phyloP scores from a whole-genome alignment of 2,888 invertebrate genomes.

The Daptonema setosum region DNA sequence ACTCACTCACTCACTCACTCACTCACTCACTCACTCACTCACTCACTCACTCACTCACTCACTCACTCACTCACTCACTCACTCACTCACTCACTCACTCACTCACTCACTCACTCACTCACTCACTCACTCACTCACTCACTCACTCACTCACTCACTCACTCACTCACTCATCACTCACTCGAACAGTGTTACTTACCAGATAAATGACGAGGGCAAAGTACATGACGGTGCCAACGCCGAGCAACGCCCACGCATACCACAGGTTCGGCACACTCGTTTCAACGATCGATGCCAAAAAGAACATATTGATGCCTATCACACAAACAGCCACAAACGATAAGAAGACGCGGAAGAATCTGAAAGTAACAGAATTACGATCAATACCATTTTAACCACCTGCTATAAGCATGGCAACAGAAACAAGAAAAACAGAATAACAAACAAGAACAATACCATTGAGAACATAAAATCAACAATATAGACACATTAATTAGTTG shows the following conservation, averaged over 20 bases:
- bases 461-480: background rate
- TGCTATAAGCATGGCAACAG: constrained; percentile 29
- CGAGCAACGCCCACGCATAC: constrained; percentile 31
- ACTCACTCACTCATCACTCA: too few relatives aligned
- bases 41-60: too few relatives aligned
- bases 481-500: background rate
- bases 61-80: too few relatives aligned
- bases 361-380: constrained; percentile 30
- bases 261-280: constrained; percentile 28
- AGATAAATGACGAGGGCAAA: constrained; percentile 50
- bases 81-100: too few relatives aligned
- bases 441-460: background rate
- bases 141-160: too few relatives aligned
- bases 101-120: too few relatives aligned
- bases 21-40: too few relatives aligned
- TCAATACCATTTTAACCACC: too few relatives aligned
- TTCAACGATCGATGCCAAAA: constrained; percentile 41
- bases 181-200: too few relatives aligned
- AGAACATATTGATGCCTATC: constrained; percentile 55
- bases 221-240: constrained; percentile 44
- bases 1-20: too few relatives aligned
- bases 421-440: background rate
- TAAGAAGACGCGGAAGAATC: constrained; percentile 46
- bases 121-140: too few relatives aligned
- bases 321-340: constrained; percentile 46